Base-by-base conservation (phyloP, 2,888 invertebrate genomes). In the Leucophenga maculata region DNA sequence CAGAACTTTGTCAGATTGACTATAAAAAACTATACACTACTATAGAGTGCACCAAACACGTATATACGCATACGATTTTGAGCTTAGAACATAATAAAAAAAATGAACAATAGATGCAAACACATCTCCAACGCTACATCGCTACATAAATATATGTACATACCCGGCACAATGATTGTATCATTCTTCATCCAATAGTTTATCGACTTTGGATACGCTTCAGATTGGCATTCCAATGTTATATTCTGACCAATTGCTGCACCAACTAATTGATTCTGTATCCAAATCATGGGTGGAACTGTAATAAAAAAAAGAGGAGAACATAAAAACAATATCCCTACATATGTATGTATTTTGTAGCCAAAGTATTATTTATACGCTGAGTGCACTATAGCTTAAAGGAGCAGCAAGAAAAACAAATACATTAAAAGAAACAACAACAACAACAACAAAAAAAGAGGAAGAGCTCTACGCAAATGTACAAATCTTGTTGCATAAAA, bases 241-340 rank as follows among this genome's bases (percentile, higher is more conserved):
- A 93, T 91, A 82, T 91, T 90, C 79, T 93, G 92, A 46, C 92
- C 92, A 75, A 91, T 89, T 74, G 91, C 91, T 18, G 92, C 93
- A 18, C 93, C 93, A 14, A 94, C 92, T 84, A 93, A 89, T 88
- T 93, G 93, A 89, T 93, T 93, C 81, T 92, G 93, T 77, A 93
- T 92, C 91, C 91, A 92, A 77, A 94, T 92, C 92, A 93, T 92
- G 69, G 93, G 93, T 46, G 93, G 91, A 89, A 94, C 93, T 94
- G 89, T 1, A 67, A 13, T 6, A 70, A 46, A 68, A 69, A 39
- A 18, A 32, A 14, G 50, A 26, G n/a, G 22, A 54, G 18, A n/a
- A 46, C 26, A 50, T 11, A 50, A 57, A 39, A 16, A 20, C 44
- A 60, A 44, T 20, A 67, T 14, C 1, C 8, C 11, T 14, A 55